Base-by-base conservation (phyloP, 2,888 invertebrate genomes). In the Eristalis arbustorum region DNA sequence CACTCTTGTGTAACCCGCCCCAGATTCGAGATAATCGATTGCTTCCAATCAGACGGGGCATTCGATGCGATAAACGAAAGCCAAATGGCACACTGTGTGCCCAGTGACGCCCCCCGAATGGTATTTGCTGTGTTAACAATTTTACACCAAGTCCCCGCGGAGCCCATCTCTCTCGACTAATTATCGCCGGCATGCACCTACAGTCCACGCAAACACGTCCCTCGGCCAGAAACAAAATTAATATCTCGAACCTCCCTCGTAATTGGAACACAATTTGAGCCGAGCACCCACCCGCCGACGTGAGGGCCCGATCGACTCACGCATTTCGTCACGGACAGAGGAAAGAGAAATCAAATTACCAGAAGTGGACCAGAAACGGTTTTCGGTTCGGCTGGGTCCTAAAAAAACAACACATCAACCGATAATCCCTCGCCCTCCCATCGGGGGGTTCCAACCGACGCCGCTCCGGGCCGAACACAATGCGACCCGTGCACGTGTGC, bases 401-500 rank as follows among this genome's bases (percentile, higher is more conserved):
- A 84, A 84, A 40, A 77, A 82, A 82, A 87, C 64, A 71, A 82
- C 62, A 49, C 74, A 83, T 74, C 77, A 59, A 62, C 72, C 56
- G 68, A 67, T 78, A 68, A 79, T 73, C 71, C 77, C 77, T 49
- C 49, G 25, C 59, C 59, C 59, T 82, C 87, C 75, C 87, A 68
- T 75, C 83, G 61, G 78, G 83, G 75, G 72, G 83, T 69, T 63
- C 71, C 82, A 78, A 74, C 85, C 77, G 31, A 4, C 67, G 25
- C 69, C 37, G 68, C 40, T 1, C 57, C 2, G 6, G 2, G 62
- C 62, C 31, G 31, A 31, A 59, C 49, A 57, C 25, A 68, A 77
- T 40, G 66, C 71, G 25, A 79, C 78, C 69, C 79, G 87, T 83
- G 83, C 87, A 87, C 87, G 87, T 87, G 87, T 87, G 78, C 87